Base-by-base conservation (phyloP, 2,797 vertebrate genomes). In the Mus caroli region DNA sequence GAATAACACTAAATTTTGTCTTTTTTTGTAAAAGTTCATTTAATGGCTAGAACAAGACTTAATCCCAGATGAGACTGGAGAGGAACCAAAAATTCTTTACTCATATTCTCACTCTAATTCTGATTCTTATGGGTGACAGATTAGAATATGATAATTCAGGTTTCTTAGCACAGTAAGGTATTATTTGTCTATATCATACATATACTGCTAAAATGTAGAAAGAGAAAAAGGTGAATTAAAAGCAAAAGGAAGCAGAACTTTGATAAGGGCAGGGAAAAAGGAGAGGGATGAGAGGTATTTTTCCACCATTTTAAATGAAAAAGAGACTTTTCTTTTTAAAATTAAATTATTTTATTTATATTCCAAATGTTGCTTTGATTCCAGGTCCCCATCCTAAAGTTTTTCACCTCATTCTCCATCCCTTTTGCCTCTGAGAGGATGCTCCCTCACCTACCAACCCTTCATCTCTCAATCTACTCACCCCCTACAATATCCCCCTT, bases 1-100 rank as follows among this genome's bases (percentile, higher is more conserved):
- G 26, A 88, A 83, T 24, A 19, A 94, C 94, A 89, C 85, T 52
- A 89, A 85, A 79, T 37, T 56, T 64, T 78, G 8, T 12, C 22
- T 90, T 87, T 75, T 14, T 40, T 83, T 97, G 93, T 71, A n/a
- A 77, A 69, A 60, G 20, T 54, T 0, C 28, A 9, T 34, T 73
- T 69, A n/a, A 28, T 43, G 40, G 1, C 0, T 26, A 50, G 62
- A 34, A 31, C 73, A 17, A 85, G 69, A 20, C 4, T 52, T 69
- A 58, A 11, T 14, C 0, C 76, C 43, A 89, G 37, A 43, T 50
- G 79, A 76, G 40, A 60, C 3, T 24, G 9, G 0, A 2, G 1
- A 75, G 2, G 4, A 94, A 4, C 75, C 34, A 80, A 2, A 11
- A 26, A 31, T 40, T 75, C 22, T 20, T 0, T 31, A 14, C 1